These are phyloP conservation scores for Candidula unifasciata DNA, from an alignment of 2,888 invertebrate genomes.

Conservation along the genomic window DNA sequence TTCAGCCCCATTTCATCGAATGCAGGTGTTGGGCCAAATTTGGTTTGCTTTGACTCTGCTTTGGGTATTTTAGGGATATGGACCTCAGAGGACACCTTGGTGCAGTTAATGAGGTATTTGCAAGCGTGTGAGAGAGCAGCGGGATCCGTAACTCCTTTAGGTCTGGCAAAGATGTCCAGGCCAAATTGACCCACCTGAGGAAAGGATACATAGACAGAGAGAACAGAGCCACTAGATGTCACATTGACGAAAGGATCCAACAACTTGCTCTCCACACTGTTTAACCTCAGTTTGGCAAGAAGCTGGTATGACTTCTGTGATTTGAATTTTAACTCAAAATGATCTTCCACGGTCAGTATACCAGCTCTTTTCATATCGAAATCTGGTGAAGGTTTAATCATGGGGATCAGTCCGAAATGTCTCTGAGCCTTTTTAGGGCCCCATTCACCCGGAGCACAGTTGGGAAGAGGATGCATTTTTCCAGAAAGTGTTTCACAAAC, in stretches of 20 bases:
- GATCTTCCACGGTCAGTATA: slow-evolving; percentile 87
- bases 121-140: slow-evolving; percentile 93
- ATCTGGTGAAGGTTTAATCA: slow-evolving; percentile 62
- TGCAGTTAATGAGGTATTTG: slow-evolving; percentile 95
- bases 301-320: slow-evolving; percentile 81
- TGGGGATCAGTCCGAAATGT: slow-evolving; percentile 88
- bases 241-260: slow-evolving; percentile 92
- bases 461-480: slow-evolving; percentile 98
- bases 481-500: slow-evolving; percentile 95
- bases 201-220: slow-evolving; percentile 87
- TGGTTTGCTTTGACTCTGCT: slow-evolving; percentile 61
- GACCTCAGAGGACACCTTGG: slow-evolving; percentile 69
- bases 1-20: slow-evolving; percentile 72
- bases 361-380: slow-evolving; percentile 86
- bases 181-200: slow-evolving; percentile 92
- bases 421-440: slow-evolving; percentile 95
- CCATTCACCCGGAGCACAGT: slow-evolving; percentile 98
- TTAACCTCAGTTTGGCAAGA: slow-evolving; percentile 97
- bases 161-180: slow-evolving; percentile 96
- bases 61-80: slow-evolving; percentile 68
- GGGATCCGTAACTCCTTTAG: slow-evolving; percentile 80
- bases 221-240: slow-evolving; percentile 86
- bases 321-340: slow-evolving; percentile 74
- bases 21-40: slow-evolving; percentile 72
- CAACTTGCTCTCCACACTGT: slow-evolving; percentile 94